These are phyloP conservation scores for Labroides dimidiatus DNA, from an alignment of 2,797 vertebrate species.

Conservation along the genomic window DNA sequence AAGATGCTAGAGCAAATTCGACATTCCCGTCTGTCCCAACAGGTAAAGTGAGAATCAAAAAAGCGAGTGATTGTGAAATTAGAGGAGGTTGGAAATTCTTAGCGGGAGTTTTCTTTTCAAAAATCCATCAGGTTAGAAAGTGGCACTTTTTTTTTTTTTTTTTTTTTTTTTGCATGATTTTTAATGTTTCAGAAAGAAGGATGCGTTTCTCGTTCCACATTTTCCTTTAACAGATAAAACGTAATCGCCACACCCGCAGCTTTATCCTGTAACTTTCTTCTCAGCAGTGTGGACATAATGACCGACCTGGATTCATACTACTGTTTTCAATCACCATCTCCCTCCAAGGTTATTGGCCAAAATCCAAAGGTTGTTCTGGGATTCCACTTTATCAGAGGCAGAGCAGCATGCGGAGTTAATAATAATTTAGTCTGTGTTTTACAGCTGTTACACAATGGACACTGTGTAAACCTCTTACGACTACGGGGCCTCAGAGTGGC, in stretches of 20 bases:
- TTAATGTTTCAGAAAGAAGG: slow-evolving; percentile 33
- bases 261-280: slow-evolving; percentile 59
- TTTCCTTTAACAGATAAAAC: slow-evolving; percentile 43
- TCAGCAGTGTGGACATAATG: slow-evolving; percentile 74
- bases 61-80: slow-evolving; percentile 71
- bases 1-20: slow-evolving; percentile 78
- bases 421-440: slow-evolving; percentile 83
- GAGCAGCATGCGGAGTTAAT: slow-evolving; percentile 81
- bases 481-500: slow-evolving; percentile 65
- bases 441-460: slow-evolving; percentile 84
- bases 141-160: slow-evolving; percentile 29
- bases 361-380: slow-evolving; percentile 84
- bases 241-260: slow-evolving; percentile 55
- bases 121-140: slow-evolving; percentile 44
- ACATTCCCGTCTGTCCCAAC: slow-evolving; percentile 78
- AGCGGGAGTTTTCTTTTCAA: slow-evolving; percentile 50
- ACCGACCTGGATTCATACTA: slow-evolving; percentile 81
- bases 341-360: slow-evolving; percentile 83
- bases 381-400: slow-evolving; percentile 82
- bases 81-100: slow-evolving; percentile 47
- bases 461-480: slow-evolving; percentile 79
- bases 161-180: slow-evolving; percentile 22
- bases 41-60: slow-evolving; percentile 77
- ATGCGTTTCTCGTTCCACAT: slow-evolving; percentile 11
- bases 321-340: slow-evolving; percentile 84